Evolutionary conservation across 1,140 invertebrate species (phyloP), one percentile per base, ranked within the genome.

Genomic region (Choristoneura fumiferana): DNA sequence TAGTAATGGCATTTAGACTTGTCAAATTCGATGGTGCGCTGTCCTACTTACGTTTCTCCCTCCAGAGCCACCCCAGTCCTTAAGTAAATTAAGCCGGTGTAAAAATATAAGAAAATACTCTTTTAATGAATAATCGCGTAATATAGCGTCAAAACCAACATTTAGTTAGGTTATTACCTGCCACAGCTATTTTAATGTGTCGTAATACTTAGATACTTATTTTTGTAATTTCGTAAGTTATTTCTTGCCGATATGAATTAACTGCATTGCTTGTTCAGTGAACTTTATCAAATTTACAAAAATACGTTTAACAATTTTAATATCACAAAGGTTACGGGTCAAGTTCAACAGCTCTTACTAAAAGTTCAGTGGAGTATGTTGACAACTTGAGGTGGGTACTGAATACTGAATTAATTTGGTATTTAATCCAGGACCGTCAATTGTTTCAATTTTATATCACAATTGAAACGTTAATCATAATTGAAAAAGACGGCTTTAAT

Each of bases 1-100:
- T 73, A 76, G 73, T 73, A 78, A 75, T 67, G 78, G 68, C 77
- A 76, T 75, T 84, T 76, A 71, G 63, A 54, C 65, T 71, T 71
- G 65, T 78, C 78, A 76, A 73, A 78, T 67, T 71, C 45, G 65
- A 74, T 66, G 57, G 61, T 77, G 76, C 67, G 62, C 61, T 65
- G 64, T 17, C 62, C 70, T 65, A 73, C 60, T 62, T 70, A 37
- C 22, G 22, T 2, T 6, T 29, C 22, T 29, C 22, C 22, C 22
- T 29, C 2, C 6, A n/a, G n/a, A 29, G 12, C 18, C 18, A 38
- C 14, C 39, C 17, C 29, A 22, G 45, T 29, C 22, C 22, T 29
- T 29, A 29, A 29, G 22, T 29, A 29, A 29, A 29, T 29, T 29
- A 29, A 29, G 22, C 22, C 22, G 22, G 22, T 29, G 22, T 3